These are phyloP conservation scores for Dicerorhinus sumatrensis DNA, from an alignment of 2,113 vertebrate genomes.

Conservation along the genomic window DNA sequence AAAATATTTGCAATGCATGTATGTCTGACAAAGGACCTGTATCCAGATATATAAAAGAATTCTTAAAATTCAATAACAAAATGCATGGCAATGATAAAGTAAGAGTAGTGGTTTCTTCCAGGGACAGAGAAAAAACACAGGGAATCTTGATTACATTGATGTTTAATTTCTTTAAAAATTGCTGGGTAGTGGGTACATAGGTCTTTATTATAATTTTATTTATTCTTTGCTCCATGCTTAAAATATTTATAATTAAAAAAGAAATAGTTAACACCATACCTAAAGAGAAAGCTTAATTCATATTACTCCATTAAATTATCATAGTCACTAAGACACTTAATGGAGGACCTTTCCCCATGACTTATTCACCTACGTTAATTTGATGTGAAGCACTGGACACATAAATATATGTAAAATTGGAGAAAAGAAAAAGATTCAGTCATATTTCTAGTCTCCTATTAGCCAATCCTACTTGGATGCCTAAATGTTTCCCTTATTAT, in stretches of 20 bases:
- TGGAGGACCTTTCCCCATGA: neutral
- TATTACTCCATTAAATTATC: slow-evolving; percentile 35
- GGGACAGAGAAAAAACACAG: neutral
- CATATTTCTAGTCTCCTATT: slow-evolving; percentile 39
- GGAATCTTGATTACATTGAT: neutral
- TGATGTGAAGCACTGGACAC: neutral
- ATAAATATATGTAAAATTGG: neutral
- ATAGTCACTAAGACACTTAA: neutral
- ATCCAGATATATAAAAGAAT: neutral
- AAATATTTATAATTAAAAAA: slow-evolving; percentile 46
- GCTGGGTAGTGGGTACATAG: neutral
- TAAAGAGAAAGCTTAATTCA: slow-evolving; percentile 24
- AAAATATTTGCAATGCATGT: neutral
- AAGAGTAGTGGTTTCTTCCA: neutral
- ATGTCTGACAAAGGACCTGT: neutral
- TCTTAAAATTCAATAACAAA: slow-evolving; percentile 29
- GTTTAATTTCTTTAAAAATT: slow-evolving; percentile 28
- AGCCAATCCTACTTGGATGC: slow-evolving; percentile 14
- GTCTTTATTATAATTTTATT: slow-evolving; percentile 32
- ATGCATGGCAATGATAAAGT: neutral
- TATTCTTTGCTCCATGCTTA: slow-evolving; percentile 31
- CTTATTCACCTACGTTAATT: slow-evolving; percentile 1
- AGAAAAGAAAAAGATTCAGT: slow-evolving; percentile 28
- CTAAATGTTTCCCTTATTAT: slow-evolving; percentile 33
- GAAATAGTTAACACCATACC: neutral